Base-by-base conservation (phyloP, 1,140 invertebrate genomes). In the Panagrolaimus sp. region DNA sequence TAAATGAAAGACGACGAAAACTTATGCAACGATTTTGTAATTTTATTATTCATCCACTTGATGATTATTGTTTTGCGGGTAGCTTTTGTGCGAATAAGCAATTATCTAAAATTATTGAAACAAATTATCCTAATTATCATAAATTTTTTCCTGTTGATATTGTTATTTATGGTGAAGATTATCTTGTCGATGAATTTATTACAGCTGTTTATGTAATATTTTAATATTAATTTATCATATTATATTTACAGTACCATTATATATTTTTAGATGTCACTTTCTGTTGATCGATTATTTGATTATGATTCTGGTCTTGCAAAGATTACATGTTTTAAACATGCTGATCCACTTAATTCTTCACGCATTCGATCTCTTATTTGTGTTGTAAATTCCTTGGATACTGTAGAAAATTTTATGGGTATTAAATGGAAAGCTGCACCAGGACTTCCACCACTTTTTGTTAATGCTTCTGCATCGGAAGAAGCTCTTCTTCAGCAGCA, bases 351-450 rank as follows among this genome's bases (percentile, higher is more conserved):
- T n/a, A 38, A 53, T 9, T 68, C 61, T n/a, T 38, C 48, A n/a
- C 47, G 70, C 44, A 71, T 72, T 31, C 71, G 70, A 23, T 68
- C 71, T 7, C 71, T 61, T n/a, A 67, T 72, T 38, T 72, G 65
- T 31, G 23, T 72, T 31, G 25, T 72, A 20, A 46, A 73, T 51
- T 74, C 71, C 9, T 25, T 64, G 8, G 61, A 73, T 31, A 73
- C 42, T 4, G 63, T 57, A 25, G 20, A 57, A 57, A 11, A n/a
- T 11, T 57, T 57, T 57, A 20, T 57, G 5, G 51, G 27, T 20
- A 16, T 11, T 25, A 57, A 57, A 57, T 20, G 51, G 20, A 27
- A 25, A 57, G 20, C 27, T 57, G 51, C 20, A 13, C 51, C 20
- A 25, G 51, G 51, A 20, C 20, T 57, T 20, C 51, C 51, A 20